Evolutionary conservation across 2,888 invertebrate genomes (phyloP), one percentile per base, ranked within the genome.

Genomic region (Sarcophaga subvicina): DNA sequence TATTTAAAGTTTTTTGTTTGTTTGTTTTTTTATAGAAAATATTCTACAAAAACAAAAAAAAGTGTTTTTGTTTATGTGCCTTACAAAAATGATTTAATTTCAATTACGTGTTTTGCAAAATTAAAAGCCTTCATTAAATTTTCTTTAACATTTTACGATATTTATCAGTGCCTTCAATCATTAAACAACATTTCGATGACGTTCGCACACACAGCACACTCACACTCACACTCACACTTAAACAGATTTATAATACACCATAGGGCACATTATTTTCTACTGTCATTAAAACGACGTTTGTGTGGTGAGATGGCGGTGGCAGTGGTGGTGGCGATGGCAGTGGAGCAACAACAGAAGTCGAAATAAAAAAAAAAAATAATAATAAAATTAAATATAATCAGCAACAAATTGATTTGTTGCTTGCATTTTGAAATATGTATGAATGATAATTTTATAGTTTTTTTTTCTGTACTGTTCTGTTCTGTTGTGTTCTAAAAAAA

Each of bases 1-100:
- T 83, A 70, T 83, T 84, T 20, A 60, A 20, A 37, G 3, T 64
- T 63, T 12, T 2, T 64, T 64, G n/a, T n/a, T n/a, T n/a, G n/a
- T 63, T 66, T 72, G 12, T 59, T 49, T 37, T 80, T 71, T 59
- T 37, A 37, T 10, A 37, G 10, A 37, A 27, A 54, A 27, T 80
- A 49, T 72, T 80, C 54, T 60, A 27, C 20, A 69, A 4, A 54
- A 81, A 54, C 49, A 59, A 80, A 81, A 80, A 81, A 81, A 70
- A 83, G 70, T 83, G 78, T 81, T 81, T 84, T 87, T 85, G 86
- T 85, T 87, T 87, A 82, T 84, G 83, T 88, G 89, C 76, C 73
- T 88, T 87, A 89, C 87, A 89, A 88, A 89, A 89, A 89, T 88
- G 89, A 89, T 89, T 89, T 89, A 89, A 89, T 89, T 89, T 88